A percentile compares a stretch with the other conserved stretches of the same genome.
phyloP scores from a whole-genome alignment of 2,113 vertebrate species.

The Chaetura pelagica region DNA sequence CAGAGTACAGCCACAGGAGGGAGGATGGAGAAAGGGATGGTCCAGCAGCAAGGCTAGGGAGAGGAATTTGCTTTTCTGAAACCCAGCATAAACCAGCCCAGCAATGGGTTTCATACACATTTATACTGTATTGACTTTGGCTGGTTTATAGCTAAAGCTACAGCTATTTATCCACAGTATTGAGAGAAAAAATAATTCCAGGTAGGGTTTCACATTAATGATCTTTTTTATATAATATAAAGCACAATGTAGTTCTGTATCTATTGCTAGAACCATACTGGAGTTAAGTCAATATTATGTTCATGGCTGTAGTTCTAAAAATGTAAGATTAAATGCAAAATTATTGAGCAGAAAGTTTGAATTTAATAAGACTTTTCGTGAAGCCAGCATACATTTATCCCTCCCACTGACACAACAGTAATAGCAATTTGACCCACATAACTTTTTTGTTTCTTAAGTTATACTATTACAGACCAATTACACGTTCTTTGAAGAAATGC shows the following conservation, averaged over 20 bases:
- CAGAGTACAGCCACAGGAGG: not conserved
- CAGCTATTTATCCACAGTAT: not conserved
- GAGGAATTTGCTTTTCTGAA: not conserved
- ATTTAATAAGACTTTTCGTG: not conserved
- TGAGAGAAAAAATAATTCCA: not conserved
- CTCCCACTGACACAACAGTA: not conserved
- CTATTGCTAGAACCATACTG: not conserved
- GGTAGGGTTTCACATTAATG: not conserved
- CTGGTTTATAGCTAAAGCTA: not conserved
- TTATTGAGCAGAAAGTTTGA: conserved; percentile 25
- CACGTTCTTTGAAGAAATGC: conserved; percentile 52
- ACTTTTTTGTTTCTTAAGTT: conserved; percentile 63
- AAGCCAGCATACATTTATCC: not conserved
- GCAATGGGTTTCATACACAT: not conserved
- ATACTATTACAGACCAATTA: conserved; percentile 55
- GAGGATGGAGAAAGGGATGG: not conserved
- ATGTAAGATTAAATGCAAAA: not conserved
- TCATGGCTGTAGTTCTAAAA: not conserved
- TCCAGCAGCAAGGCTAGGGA: not conserved
- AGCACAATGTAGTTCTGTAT: not conserved
- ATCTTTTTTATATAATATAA: not conserved
- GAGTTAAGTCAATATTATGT: not conserved
- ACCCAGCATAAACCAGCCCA: not conserved
- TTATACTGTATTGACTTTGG: not conserved
- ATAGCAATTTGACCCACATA: conserved; percentile 46